Percentiles rank a stretch among this genome's conserved stretches.
phyloP scores from a whole-genome alignment of 2,113 vertebrate species.

The Cavia aperea region DNA sequence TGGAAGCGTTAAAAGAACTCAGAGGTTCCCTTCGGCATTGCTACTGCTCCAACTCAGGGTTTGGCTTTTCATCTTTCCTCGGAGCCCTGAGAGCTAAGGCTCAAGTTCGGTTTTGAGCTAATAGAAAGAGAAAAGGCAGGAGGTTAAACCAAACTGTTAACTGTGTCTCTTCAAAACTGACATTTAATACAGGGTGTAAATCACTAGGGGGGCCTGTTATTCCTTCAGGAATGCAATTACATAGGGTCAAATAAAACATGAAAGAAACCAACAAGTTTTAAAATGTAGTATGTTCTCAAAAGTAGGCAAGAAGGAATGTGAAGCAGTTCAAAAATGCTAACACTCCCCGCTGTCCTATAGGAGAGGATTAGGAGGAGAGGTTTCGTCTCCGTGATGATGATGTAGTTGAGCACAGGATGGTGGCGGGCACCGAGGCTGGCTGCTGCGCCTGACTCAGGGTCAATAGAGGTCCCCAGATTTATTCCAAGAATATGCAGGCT shows the following conservation, averaged over 20 bases:
- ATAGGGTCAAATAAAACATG: conserved; percentile 99
- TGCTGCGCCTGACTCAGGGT: background rate
- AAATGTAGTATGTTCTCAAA: conserved; percentile 93
- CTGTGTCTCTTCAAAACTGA: conserved; percentile 92
- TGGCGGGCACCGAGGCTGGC: conserved; percentile 31
- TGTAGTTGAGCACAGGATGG: conserved; percentile 67
- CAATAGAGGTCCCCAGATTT: conserved; percentile 32
- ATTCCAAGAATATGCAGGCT: conserved; percentile 75
- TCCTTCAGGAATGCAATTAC: conserved; percentile 99
- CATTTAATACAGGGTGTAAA: conserved; percentile 98
- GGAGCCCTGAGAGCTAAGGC: conserved; percentile 57
- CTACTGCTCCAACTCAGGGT: conserved; percentile 50
- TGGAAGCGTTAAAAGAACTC: background rate
- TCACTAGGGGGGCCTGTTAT: conserved; percentile 91
- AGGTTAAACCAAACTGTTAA: conserved; percentile 89
- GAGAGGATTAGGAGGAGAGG: conserved; percentile 77
- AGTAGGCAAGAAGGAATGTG: conserved; percentile 93
- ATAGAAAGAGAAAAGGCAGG: conserved; percentile 79
- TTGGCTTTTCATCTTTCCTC: background rate
- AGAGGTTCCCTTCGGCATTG: background rate
- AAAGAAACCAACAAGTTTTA: conserved; percentile 98
- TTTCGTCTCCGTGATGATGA: conserved; percentile 77
- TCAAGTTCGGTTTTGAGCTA: conserved; percentile 76
- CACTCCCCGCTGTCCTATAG: conserved; percentile 85
- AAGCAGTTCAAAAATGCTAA: conserved; percentile 98